Evolutionary conservation across 1,140 invertebrate species (phyloP), one percentile per base, ranked within the genome.

Genomic region (Chironomus tepperi): DNA sequence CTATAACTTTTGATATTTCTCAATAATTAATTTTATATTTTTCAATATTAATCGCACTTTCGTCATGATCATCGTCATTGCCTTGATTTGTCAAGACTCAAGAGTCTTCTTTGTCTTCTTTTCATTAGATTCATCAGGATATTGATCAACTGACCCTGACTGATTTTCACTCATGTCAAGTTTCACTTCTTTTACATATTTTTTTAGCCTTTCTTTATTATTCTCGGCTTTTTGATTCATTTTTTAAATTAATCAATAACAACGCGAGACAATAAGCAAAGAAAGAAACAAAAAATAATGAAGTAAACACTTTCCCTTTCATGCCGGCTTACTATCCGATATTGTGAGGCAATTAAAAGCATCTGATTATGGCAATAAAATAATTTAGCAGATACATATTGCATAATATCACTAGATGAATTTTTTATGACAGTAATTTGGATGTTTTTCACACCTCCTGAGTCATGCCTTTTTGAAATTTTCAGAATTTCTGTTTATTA

Each of bases 221-320:
- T 34, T 34, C 24, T 34, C 24, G 24, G 24, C 24, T 34, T 34
- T 34, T 34, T 34, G 24, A 34, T 34, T n/a, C 47, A 47, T 57
- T 57, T n/a, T 57, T n/a, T n/a, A 15, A 15, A 57, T 57, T 57
- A n/a, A 34, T n/a, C 47, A n/a, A 57, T 47, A 47, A 47, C 8
- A 47, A 47, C 43, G 8, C 2, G 15, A 47, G 15, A 47, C 1
- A 47, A 7, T n/a, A n/a, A n/a, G n/a, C n/a, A 47, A 8, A n/a
- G 10, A 57, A 57, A n/a, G 12, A 12, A 57, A 12, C n/a, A 9
- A 12, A 57, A n/a, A n/a, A 57, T n/a, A 57, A 57, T 57, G 47
- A n/a, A 57, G n/a, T 57, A 5, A n/a, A 57, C 47, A 57, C 47
- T 57, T 57, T 57, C 47, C 47, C 47, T 57, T 57, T 57, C 47